phyloP scores from a whole-genome alignment of 2,113 vertebrate species.

The Tetraodon nigroviridis region DNA sequence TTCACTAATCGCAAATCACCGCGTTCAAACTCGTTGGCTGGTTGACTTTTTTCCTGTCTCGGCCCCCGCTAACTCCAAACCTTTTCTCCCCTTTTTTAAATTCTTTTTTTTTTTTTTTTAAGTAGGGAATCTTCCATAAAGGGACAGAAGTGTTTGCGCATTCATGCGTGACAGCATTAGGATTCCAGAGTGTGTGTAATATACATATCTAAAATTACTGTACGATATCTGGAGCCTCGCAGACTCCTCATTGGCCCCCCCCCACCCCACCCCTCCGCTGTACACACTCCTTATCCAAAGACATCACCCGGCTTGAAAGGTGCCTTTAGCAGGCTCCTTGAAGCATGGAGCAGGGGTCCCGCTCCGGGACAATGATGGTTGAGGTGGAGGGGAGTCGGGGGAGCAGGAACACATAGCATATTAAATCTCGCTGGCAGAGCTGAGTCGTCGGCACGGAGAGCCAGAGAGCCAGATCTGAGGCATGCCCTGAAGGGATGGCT shows the following conservation, averaged over 20 bases:
- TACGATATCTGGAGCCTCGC: slow-evolving; percentile 38
- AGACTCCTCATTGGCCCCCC: slow-evolving; percentile 26
- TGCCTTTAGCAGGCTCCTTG: slow-evolving; percentile 88
- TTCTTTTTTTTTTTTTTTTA: slow-evolving; percentile 26
- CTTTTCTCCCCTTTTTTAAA: slow-evolving; percentile 22
- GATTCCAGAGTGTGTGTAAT: slow-evolving; percentile 41
- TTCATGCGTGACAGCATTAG: slow-evolving; percentile 38
- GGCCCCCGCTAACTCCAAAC: slow-evolving; percentile 19
- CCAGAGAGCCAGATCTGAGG: slow-evolving; percentile 95
- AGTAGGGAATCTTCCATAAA: slow-evolving; percentile 12
- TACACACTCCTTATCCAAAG: slow-evolving; percentile 51
- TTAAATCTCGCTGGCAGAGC: slow-evolving; percentile 93
- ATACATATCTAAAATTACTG: slow-evolving; percentile 62
- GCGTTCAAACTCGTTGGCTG: slow-evolving; percentile 21
- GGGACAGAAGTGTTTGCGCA: slow-evolving; percentile 1
- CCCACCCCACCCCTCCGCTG: slow-evolving; percentile 12
- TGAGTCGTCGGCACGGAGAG: slow-evolving; percentile 70
- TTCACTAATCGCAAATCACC: slow-evolving; percentile 15
- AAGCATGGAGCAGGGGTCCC: slow-evolving; percentile 85
- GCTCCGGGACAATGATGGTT: slow-evolving; percentile 86
- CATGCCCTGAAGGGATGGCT: slow-evolving; percentile 99
- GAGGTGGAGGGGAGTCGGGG: slow-evolving; percentile 85
- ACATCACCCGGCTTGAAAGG: slow-evolving; percentile 70
- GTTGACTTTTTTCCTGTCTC: slow-evolving; percentile 27
- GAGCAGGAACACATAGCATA: slow-evolving; percentile 95